Base-by-base conservation (phyloP, 2,888 invertebrate species). In the Eurois occulta region DNA sequence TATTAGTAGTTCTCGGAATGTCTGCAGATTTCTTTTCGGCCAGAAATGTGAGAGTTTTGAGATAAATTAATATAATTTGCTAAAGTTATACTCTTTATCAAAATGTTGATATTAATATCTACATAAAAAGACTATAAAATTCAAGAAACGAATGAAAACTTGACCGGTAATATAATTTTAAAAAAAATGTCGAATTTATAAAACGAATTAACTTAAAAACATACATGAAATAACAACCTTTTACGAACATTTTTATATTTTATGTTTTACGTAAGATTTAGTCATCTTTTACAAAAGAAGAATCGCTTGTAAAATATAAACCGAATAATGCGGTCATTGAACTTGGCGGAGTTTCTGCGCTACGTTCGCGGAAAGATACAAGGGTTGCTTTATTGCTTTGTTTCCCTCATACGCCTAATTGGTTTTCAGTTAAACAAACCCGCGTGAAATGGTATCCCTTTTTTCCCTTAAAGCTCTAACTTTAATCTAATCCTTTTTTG, bases 361-460 rank as follows among this genome's bases (percentile, higher is more conserved):
- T 43, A 64, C 41, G 41, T 68, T 41, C 11, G 5, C 16, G 55
- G 28, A 35, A 60, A 43, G 2, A 35, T 46, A 69, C 58, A 65
- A 66, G 66, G 60, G 60, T 70, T 8, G n/a, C 10, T 60, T 52
- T 52, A 62, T 55, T 77, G 60, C 38, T 41, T 6, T 55, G 80
- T 79, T 81, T 68, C 68, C 35, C 67, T 46, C 32, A 18, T 10
- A 58, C 55, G 41, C 28, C n/a, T 58, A 35, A 48, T 81, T 75
- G 28, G 62, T 64, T 81, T 84, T 68, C n/a, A 58, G 48, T 55
- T 43, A 78, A 64, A 79, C 13, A 78, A 35, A 68, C 16, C 38
- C 13, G 3, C 5, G 18, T 55, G 24, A 35, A 16, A 35, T 76
- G 76, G 28, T 41, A 48, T 21, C n/a, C 28, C 6, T 28, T 43